Conservation (phyloP, 2,113 vertebrate genomes). For the Oplegnathus fasciatus region DNA sequence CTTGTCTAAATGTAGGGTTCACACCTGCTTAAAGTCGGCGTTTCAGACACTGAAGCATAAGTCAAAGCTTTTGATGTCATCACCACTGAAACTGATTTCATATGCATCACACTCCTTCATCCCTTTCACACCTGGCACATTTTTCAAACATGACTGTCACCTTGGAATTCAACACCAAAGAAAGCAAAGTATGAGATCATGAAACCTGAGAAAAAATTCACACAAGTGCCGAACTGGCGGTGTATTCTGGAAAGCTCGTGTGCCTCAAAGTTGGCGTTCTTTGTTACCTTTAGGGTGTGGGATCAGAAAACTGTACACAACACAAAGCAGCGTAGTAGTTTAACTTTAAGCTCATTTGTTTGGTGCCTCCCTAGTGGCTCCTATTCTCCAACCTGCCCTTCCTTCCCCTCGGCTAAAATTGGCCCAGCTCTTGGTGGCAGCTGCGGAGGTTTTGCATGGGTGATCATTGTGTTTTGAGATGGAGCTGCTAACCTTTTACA, state of each 20-base stretch:
- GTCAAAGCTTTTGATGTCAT: conserved; percentile 50
- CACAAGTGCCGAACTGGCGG: conserved; percentile 9
- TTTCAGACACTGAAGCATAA: conserved; percentile 37
- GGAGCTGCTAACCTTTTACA: conserved; percentile 60
- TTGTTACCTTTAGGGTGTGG: conserved; percentile 57
- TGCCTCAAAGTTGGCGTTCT: conserved; percentile 31
- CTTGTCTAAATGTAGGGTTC: conserved; percentile 48
- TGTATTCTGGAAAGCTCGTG: conserved; percentile 33
- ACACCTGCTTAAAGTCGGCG: conserved; percentile 55
- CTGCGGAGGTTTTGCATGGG: conserved; percentile 61
- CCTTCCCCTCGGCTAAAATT: conserved; percentile 81
- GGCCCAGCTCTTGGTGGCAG: conserved; percentile 62
- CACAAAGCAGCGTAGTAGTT: conserved; percentile 46
- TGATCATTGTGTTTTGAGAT: conserved; percentile 72
- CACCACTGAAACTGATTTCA: conserved; percentile 26
- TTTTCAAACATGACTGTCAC: conserved; percentile 57
- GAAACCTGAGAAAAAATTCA: conserved; percentile 30
- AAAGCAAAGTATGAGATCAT: conserved; percentile 50
- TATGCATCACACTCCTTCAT: conserved; percentile 38
- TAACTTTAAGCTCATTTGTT: conserved; percentile 54
- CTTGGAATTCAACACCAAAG: conserved; percentile 59
- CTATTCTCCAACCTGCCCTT: conserved; percentile 73
- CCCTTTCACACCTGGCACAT: conserved; percentile 36
- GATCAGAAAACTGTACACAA: conserved; percentile 30
- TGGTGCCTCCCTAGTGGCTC: conserved; percentile 55